phyloP scores from a whole-genome alignment of 2,888 invertebrate species.

The Ormyrus labotus region DNA sequence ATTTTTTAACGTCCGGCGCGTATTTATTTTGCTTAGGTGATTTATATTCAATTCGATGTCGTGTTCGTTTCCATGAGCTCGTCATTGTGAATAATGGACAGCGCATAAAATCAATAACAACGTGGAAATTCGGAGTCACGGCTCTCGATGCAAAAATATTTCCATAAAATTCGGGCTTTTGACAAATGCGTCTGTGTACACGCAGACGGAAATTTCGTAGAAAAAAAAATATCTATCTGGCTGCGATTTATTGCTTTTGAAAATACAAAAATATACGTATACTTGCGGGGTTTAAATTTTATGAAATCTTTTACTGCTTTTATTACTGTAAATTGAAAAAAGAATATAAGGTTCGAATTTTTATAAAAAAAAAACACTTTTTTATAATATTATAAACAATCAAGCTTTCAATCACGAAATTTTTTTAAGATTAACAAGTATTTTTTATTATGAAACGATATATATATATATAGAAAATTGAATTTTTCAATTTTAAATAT shows the following conservation, averaged over 20 bases:
- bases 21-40: conserved; percentile 33
- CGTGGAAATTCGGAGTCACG: conserved; percentile 25
- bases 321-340: background rate
- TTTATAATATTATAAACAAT: no score
- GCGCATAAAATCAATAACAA: conserved; percentile 49
- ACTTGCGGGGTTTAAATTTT: background rate
- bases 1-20: conserved; percentile 8
- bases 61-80: conserved; percentile 34
- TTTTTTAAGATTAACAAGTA: no score
- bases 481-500: no score
- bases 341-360: background rate
- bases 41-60: conserved; percentile 47
- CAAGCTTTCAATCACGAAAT: no score
- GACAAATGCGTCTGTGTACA: conserved; percentile 28
- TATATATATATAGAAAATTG: no score
- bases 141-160: conserved; percentile 21
- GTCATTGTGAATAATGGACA: conserved; percentile 55
- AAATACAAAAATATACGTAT: no score
- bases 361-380: background rate
- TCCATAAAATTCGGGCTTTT: conserved; percentile 34
- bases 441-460: no score
- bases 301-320: background rate
- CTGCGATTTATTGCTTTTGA: no score
- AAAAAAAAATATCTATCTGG: background rate
- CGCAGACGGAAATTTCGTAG: background rate